Evolutionary conservation across 2,113 vertebrate species (phyloP).

Genomic region (Mohoua ochrocephala): DNA sequence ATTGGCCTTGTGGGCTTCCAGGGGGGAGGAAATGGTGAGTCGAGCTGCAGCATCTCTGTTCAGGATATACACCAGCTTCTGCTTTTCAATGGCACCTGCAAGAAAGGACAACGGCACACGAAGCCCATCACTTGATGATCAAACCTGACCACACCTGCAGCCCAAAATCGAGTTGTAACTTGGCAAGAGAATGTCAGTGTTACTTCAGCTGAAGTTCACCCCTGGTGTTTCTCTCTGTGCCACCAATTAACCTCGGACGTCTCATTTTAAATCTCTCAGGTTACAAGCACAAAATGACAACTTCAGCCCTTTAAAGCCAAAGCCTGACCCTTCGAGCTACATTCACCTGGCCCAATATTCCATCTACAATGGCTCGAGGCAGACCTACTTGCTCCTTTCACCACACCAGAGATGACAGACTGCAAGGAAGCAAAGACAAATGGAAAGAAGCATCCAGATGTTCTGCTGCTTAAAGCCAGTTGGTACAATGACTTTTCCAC

Average conservation of each 20-base stretch:
- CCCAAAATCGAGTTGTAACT: rapidly evolving
- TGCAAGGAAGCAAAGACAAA: background rate
- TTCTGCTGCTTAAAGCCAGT: background rate
- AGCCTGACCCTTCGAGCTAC: background rate
- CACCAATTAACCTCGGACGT: rapidly evolving
- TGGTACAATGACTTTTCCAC: background rate
- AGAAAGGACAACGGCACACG: background rate
- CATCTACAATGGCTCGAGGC: too few species aligned
- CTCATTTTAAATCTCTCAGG: background rate
- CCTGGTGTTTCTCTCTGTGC: background rate
- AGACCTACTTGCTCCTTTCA: background rate
- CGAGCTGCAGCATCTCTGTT: conserved; percentile 97
- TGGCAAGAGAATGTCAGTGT: rapidly evolving
- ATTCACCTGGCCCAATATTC: background rate
- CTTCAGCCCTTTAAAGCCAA: background rate
- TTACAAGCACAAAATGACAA: background rate
- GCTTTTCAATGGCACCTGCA: conserved; percentile 94
- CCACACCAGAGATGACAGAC: background rate
- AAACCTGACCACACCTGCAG: background rate
- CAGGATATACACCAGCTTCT: conserved; percentile 97
- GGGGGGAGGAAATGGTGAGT: conserved; percentile 94
- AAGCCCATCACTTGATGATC: background rate
- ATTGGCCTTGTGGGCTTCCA: conserved; percentile 98
- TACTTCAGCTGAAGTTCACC: background rate
- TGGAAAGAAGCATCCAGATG: rapidly evolving